Evolutionary conservation across 1,140 invertebrate species (phyloP).

Genomic region (Drosophila lacertosa): DNA sequence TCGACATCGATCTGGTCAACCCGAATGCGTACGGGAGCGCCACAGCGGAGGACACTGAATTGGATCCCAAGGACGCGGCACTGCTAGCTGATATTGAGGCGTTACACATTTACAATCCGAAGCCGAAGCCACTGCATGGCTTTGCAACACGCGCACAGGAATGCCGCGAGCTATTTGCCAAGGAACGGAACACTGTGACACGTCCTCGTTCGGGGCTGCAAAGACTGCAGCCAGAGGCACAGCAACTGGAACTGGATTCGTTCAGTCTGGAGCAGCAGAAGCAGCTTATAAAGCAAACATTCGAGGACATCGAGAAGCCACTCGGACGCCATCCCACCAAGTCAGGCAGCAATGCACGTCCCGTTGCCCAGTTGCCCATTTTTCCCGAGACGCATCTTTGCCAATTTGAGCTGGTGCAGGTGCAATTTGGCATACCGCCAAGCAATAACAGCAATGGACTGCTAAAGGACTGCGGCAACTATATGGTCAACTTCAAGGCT

Average conservation of each 20-base stretch:
- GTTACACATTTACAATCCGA: constrained; percentile 1
- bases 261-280: constrained; percentile 35
- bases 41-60: neutral
- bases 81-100: constrained; percentile 38
- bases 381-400: constrained; percentile 35
- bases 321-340: constrained; percentile 46
- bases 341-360: constrained; percentile 11
- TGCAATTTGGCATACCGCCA: constrained; percentile 43
- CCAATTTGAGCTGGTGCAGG: constrained; percentile 17
- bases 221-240: neutral
- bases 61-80: constrained; percentile 33
- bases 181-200: constrained; percentile 4
- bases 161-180: constrained; percentile 42
- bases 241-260: neutral
- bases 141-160: constrained; percentile 27
- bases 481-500: constrained; percentile 43
- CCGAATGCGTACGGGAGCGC: constrained; percentile 6
- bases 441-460: constrained; percentile 3
- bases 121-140: neutral
- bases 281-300: constrained; percentile 41
- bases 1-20: constrained; percentile 48
- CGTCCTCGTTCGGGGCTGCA: constrained; percentile 12
- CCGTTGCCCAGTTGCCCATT: constrained; percentile 32
- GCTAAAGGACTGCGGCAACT: constrained; percentile 49
- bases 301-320: constrained; percentile 27